Evolutionary conservation across 1,140 invertebrate genomes (phyloP).

Genomic region (Episyrphus balteatus): DNA sequence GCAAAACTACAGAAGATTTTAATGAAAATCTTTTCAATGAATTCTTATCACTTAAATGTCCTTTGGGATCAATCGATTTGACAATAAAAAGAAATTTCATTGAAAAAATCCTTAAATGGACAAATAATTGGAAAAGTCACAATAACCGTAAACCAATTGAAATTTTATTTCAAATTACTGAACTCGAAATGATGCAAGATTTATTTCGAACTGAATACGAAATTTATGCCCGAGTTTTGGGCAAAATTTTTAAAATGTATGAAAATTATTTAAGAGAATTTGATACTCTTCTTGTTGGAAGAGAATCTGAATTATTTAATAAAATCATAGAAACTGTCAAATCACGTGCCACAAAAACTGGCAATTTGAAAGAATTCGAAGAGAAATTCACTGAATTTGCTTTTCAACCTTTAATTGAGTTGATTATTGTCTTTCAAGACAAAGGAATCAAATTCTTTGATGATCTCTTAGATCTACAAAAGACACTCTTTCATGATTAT

Average conservation of each 20-base stretch:
- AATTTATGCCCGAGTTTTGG: constrained; percentile 12
- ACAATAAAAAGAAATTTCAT: constrained; percentile 13
- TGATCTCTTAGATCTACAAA: constrained; percentile 16
- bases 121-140: background rate
- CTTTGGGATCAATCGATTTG: constrained; percentile 18
- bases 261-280: constrained; percentile 9
- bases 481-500: constrained; percentile 5
- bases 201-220: constrained; percentile 14
- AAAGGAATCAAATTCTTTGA: constrained; percentile 12
- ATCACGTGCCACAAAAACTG: constrained; percentile 16
- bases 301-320: constrained; percentile 14
- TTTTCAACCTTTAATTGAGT: constrained; percentile 12
- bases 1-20: constrained; percentile 8
- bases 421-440: constrained; percentile 12
- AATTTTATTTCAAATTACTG: constrained; percentile 11
- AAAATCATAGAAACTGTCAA: constrained; percentile 15
- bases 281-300: background rate
- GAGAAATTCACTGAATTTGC: constrained; percentile 7
- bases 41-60: constrained; percentile 16
- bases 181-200: constrained; percentile 24
- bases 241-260: constrained; percentile 15
- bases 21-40: constrained; percentile 2
- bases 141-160: constrained; percentile 2
- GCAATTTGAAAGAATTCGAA: constrained; percentile 1
- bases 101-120: background rate